Evolutionary conservation across 2,888 invertebrate species (phyloP), one percentile per base, ranked within the genome.

Genomic region (Willowsia nigromaculata): DNA sequence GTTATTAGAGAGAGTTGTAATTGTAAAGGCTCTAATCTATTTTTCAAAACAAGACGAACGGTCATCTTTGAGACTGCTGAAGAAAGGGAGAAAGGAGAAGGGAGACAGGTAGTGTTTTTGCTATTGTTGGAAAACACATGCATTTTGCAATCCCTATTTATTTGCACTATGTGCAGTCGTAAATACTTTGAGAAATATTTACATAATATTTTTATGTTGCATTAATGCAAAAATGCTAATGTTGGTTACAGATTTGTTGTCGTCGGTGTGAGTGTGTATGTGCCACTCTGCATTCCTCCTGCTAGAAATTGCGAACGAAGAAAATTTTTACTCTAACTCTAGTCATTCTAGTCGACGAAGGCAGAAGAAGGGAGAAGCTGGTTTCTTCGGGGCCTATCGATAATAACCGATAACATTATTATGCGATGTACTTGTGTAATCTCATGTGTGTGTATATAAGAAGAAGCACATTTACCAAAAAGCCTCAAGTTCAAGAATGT

Each of bases 381-480:
- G 78, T 78, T 78, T 78, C 30, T 56, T 78, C 78, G 56, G 78
- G 78, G 78, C 56, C 56, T 78, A 56, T 78, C 56, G 56, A 78
- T 78, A 78, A 78, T 78, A 78, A 53, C 78, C 78, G 78, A 78
- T 78, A 78, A 56, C 78, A 78, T 37, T 53, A 78, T 56, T 78
- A 53, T 56, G 53, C 33, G 78, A 47, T 50, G 15, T 76, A 37
- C 25, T 47, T 18, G 22, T 43, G 2, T 59, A 59, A 1, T n/a
- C 43, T 6, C 22, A 6, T n/a, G 27, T 15, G 11, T 40, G 18
- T 33, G 30, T 43, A 22, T 25, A 56, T 11, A 15, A 15, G 47
- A 5, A 30, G 15, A 78, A 53, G 27, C 56, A 78, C 56, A 74
- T 50, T 37, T 43, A 71, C 40, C 7, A 43, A 43, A 71, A 43